Conservation (phyloP, 2,888 invertebrate species). For the Agonopterix heracliana region DNA sequence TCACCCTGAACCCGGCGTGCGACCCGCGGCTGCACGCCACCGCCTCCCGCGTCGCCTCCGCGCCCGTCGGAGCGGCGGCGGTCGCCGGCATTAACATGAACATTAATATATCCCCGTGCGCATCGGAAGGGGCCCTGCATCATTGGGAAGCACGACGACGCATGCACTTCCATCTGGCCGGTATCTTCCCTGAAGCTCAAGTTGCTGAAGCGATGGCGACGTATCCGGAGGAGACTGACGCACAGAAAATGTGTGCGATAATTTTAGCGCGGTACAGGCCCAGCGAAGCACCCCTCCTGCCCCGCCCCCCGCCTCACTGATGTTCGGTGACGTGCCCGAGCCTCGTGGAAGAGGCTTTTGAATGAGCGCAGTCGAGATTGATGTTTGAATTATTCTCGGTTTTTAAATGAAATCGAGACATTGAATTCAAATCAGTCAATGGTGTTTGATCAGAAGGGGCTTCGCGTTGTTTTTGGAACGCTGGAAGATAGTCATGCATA, state of each 20-base stretch:
- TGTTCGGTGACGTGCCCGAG: slow-evolving; percentile 4
- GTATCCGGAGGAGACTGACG: slow-evolving; percentile 92
- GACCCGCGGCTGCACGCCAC: slow-evolving; percentile 81
- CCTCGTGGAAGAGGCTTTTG: not conserved
- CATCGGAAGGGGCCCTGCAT: slow-evolving; percentile 65
- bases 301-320: slow-evolving; percentile 38
- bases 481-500: not conserved
- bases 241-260: slow-evolving; percentile 92
- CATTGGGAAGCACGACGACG: slow-evolving; percentile 82
- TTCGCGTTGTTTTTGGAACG: not conserved
- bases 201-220: slow-evolving; percentile 92
- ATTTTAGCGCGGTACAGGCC: slow-evolving; percentile 84
- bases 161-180: slow-evolving; percentile 91
- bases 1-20: slow-evolving; percentile 87
- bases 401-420: slow-evolving; percentile 48
- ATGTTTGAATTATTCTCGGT: slow-evolving; percentile 44
- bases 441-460: slow-evolving; percentile 3
- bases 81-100: slow-evolving; percentile 81
- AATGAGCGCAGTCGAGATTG: slow-evolving; percentile 9
- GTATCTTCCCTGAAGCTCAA: slow-evolving; percentile 92
- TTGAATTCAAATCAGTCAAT: slow-evolving; percentile 32
- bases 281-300: slow-evolving; percentile 44
- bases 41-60: slow-evolving; percentile 84
- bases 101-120: slow-evolving; percentile 42
- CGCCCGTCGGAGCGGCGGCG: slow-evolving; percentile 79